phyloP scores from a whole-genome alignment of 2,113 vertebrate genomes.

The Protobothrops flavoviridis region DNA sequence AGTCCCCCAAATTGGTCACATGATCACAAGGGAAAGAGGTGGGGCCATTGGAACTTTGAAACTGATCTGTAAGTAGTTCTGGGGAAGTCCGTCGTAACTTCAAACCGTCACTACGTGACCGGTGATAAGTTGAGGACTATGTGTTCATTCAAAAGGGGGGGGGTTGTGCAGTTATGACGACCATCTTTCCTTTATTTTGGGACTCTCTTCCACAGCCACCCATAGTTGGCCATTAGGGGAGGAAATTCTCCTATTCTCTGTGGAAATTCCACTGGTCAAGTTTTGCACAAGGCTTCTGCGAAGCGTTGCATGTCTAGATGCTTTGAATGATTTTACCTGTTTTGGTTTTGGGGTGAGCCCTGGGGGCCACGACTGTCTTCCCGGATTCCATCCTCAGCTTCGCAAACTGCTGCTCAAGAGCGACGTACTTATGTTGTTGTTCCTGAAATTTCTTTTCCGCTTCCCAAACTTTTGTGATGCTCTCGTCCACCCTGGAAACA shows the following conservation, averaged over 20 bases:
- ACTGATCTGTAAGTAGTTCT: background rate
- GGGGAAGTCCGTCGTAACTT: background rate
- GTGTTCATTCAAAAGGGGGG: background rate
- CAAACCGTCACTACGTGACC: background rate
- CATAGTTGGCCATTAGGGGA: background rate
- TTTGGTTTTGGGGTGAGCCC: conserved; percentile 36
- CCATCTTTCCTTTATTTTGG: no score
- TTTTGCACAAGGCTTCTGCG: background rate
- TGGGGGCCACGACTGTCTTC: conserved; percentile 29
- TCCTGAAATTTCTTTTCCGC: conserved; percentile 72
- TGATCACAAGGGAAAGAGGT: background rate
- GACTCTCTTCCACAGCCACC: background rate
- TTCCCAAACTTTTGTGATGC: conserved; percentile 60
- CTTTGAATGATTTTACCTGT: conserved; percentile 53
- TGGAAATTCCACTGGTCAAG: background rate
- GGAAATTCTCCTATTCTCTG: background rate
- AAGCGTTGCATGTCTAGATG: fast-evolving
- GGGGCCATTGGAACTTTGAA: background rate
- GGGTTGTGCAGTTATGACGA: background rate
- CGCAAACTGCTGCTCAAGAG: conserved; percentile 78
- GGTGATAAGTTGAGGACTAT: background rate
- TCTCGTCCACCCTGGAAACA: conserved; percentile 71
- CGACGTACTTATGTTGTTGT: conserved; percentile 49
- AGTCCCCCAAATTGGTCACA: background rate
- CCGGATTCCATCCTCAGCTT: conserved; percentile 66